A percentile compares a stretch with the other conserved stretches of the same genome.
phyloP scores from a whole-genome alignment of 2,888 invertebrate genomes.

The Ganaspis brasiliensis region DNA sequence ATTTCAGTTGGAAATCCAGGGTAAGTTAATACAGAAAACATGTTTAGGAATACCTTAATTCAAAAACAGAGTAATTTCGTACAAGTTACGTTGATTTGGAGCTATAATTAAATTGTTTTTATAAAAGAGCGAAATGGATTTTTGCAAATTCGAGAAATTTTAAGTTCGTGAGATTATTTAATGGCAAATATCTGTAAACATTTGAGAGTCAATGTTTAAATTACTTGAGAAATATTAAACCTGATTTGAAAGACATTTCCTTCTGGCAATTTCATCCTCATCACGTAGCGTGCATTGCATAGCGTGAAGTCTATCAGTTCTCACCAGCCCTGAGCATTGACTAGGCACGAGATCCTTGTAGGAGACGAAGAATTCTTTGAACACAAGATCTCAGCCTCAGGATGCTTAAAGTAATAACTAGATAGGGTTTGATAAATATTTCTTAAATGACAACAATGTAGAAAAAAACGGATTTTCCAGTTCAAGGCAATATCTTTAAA shows the following conservation, averaged over 20 bases:
- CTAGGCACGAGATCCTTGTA: slow-evolving; percentile 16
- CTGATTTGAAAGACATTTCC: slow-evolving; percentile 18
- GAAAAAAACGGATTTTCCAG: neutral
- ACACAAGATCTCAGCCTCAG: neutral
- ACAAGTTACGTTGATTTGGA: too few species aligned
- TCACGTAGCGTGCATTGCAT: slow-evolving; percentile 35
- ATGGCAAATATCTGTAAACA: neutral
- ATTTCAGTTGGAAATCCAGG: too few species aligned
- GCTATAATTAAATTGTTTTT: too few species aligned
- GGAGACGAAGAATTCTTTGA: neutral
- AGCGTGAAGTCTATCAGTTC: slow-evolving; percentile 33
- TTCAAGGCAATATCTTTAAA: neutral
- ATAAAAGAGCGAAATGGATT: too few species aligned
- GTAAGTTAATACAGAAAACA: too few species aligned
- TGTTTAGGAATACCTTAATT: too few species aligned
- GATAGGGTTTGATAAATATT: neutral
- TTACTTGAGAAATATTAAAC: neutral
- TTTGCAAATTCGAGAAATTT: neutral
- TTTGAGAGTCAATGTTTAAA: neutral
- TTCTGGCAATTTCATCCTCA: slow-evolving; percentile 16
- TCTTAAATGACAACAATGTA: neutral
- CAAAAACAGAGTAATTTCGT: too few species aligned
- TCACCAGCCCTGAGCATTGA: slow-evolving; percentile 29
- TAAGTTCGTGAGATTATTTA: neutral
- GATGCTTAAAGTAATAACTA: slow-evolving; percentile 7